phyloP scores from a whole-genome alignment of 2,888 invertebrate species.

The Pterostichus madidus region DNA sequence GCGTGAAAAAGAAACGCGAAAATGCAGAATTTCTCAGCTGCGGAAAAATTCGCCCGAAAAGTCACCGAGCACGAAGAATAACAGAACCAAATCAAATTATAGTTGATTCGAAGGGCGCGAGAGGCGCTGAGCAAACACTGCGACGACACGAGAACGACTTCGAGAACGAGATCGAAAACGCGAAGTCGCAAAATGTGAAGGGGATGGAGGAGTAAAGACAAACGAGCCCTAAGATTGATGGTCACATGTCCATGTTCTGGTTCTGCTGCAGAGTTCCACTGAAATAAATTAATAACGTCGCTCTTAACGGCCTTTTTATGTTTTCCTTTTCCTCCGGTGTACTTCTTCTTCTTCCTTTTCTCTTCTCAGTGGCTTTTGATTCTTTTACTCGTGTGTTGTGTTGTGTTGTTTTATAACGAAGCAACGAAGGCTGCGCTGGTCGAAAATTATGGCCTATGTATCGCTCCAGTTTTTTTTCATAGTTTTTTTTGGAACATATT shows the following conservation, averaged over 20 bases:
- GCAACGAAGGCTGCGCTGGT: neutral
- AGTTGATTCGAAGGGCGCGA: slow-evolving; percentile 30
- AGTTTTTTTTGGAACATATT: neutral
- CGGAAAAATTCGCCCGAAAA: slow-evolving; percentile 41
- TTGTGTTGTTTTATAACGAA: slow-evolving; percentile 10
- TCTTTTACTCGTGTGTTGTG: slow-evolving; percentile 30
- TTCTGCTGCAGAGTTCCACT: slow-evolving; percentile 16
- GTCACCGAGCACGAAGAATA: slow-evolving; percentile 52
- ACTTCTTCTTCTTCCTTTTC: slow-evolving; percentile 34
- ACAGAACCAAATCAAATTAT: slow-evolving; percentile 46
- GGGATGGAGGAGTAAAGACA: slow-evolving; percentile 70
- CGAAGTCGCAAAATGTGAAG: neutral
- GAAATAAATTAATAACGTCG: slow-evolving; percentile 65
- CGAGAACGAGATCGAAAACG: neutral
- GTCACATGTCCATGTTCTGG: slow-evolving; percentile 73
- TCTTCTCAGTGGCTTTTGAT: slow-evolving; percentile 3
- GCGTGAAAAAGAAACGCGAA: slow-evolving; percentile 33
- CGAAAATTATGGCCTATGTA: slow-evolving; percentile 11
- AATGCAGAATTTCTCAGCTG: slow-evolving; percentile 38
- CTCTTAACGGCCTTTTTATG: slow-evolving; percentile 65
- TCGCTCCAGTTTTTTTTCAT: slow-evolving; percentile 49
- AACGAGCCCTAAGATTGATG: slow-evolving; percentile 76
- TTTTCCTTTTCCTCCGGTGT: slow-evolving; percentile 55
- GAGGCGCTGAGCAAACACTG: slow-evolving; percentile 36
- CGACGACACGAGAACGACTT: neutral